These are phyloP conservation scores for Pholis gunnellus DNA, from an alignment of 2,113 vertebrate species.

Conservation along the genomic window DNA sequence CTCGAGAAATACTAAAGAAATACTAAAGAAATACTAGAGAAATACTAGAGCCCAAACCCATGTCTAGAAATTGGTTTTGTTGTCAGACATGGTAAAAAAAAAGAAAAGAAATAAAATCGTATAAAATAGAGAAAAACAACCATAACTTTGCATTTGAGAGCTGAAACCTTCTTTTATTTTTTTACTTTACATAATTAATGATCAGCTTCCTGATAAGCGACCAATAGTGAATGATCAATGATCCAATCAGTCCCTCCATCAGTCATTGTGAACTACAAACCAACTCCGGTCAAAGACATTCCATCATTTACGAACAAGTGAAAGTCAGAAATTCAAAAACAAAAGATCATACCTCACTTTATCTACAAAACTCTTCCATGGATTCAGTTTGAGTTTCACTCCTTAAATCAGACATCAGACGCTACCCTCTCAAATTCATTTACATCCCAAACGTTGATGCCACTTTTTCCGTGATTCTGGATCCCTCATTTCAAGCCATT, in stretches of 20 bases:
- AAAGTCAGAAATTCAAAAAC: not conserved
- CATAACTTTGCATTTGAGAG: not conserved
- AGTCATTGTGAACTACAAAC: not conserved
- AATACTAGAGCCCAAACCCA: not conserved
- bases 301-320: not conserved
- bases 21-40: no score
- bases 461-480: slow-evolving; percentile 7
- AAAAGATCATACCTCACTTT: not conserved
- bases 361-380: not conserved
- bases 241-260: not conserved
- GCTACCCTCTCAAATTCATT: not conserved
- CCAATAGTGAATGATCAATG: not conserved
- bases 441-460: no score
- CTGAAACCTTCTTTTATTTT: not conserved
- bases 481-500: not conserved
- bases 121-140: not conserved
- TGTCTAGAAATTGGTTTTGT: not conserved
- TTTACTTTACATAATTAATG: not conserved
- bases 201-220: not conserved
- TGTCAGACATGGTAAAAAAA: not conserved
- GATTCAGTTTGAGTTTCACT: not conserved
- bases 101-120: not conserved
- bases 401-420: no score
- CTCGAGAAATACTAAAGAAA: no score
- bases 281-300: not conserved